Conservation (phyloP, 2,888 invertebrate genomes). For the Chalcosyrphus nemorum region DNA sequence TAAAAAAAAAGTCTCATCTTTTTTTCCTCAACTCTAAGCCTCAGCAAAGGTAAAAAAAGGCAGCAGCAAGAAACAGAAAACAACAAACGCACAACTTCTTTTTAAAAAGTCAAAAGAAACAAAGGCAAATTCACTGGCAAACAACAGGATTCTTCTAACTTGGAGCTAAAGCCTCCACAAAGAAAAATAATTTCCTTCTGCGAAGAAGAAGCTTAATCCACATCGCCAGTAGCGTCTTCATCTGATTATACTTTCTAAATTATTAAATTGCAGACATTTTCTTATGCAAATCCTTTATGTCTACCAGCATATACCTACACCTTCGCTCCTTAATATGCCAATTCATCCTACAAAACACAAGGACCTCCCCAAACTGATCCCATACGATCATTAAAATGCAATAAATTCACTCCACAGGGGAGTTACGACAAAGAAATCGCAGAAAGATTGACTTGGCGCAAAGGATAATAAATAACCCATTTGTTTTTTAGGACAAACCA, state of each 20-base stretch:
- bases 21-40: background rate
- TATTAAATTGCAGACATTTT: slow-evolving; percentile 36
- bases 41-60: too few species aligned
- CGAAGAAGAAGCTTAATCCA: background rate
- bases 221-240: background rate
- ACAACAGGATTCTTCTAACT: background rate
- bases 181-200: background rate
- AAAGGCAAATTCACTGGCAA: background rate
- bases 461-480: slow-evolving; percentile 66
- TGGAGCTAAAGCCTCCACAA: background rate
- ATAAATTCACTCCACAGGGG: slow-evolving; percentile 41
- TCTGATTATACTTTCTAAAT: slow-evolving; percentile 20
- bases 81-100: background rate
- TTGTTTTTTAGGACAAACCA: slow-evolving; percentile 39
- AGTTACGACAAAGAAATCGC: slow-evolving; percentile 14
- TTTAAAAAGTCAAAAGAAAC: background rate
- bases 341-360: background rate
- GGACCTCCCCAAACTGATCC: slow-evolving; percentile 1
- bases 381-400: slow-evolving; percentile 56
- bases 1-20: background rate
- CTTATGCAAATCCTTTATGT: slow-evolving; percentile 30
- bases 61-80: too few species aligned
- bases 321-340: slow-evolving; percentile 2
- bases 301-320: background rate
- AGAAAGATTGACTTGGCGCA: slow-evolving; percentile 56